These are phyloP conservation scores for Tenthredo notha DNA, from an alignment of 2,888 invertebrate species.

Conservation along the genomic window DNA sequence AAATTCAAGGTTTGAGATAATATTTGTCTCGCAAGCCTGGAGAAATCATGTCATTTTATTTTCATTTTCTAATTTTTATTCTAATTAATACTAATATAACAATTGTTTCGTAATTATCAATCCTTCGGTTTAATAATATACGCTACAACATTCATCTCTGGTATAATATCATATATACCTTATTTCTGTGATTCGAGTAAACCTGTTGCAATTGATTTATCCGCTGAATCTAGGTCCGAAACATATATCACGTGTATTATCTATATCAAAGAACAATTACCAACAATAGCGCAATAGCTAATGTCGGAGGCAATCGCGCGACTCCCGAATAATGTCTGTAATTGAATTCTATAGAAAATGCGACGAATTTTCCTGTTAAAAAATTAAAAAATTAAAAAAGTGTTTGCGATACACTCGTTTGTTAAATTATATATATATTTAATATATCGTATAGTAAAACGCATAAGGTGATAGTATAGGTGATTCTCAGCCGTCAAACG, in stretches of 20 bases:
- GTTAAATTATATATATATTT: neutral
- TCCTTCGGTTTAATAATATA: neutral
- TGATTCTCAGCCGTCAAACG: conserved; percentile 17
- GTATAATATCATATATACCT: neutral
- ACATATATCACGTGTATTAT: neutral
- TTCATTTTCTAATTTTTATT: neutral
- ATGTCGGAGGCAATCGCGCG: neutral
- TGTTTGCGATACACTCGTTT: neutral
- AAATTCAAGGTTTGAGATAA: conserved; percentile 1
- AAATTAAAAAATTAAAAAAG: neutral
- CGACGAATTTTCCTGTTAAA: neutral
- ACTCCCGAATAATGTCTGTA: neutral
- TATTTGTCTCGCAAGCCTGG: neutral
- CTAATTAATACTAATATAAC: neutral
- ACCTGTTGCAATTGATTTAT: conserved; percentile 23
- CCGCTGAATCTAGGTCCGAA: conserved; percentile 5
- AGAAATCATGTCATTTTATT: neutral
- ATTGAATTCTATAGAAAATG: neutral
- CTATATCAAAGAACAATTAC: neutral
- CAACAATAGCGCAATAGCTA: conserved; percentile 2
- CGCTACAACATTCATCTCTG: neutral
- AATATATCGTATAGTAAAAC: neutral
- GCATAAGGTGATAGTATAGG: conserved; percentile 20
- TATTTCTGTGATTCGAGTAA: neutral
- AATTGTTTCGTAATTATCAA: neutral